phyloP scores from a whole-genome alignment of 2,113 vertebrate species.

The Glareola pratincola region DNA sequence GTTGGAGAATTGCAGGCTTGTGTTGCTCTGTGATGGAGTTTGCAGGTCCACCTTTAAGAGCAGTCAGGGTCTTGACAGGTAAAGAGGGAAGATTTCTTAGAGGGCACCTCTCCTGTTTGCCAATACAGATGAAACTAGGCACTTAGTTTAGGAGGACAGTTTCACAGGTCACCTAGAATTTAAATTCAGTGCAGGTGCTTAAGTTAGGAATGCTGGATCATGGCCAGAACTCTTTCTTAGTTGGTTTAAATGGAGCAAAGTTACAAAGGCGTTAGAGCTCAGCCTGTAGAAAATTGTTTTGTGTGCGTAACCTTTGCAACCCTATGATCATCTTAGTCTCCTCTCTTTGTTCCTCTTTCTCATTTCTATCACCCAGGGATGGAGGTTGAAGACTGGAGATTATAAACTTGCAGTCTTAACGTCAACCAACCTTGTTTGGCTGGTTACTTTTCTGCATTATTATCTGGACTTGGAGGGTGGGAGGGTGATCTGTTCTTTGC shows the following conservation, averaged over 20 bases:
- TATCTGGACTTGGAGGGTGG: not conserved
- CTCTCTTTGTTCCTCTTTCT: not conserved
- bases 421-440: not conserved
- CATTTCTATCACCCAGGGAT: not conserved
- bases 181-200: not conserved
- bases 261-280: not conserved
- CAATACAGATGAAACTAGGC: not conserved
- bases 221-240: not conserved
- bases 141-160: not conserved
- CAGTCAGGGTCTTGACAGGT: not conserved
- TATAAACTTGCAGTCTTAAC: not conserved
- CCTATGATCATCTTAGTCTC: not conserved
- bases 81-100: not conserved
- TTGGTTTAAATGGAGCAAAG: not conserved
- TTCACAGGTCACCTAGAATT: not conserved
- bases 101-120: not conserved
- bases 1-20: not conserved
- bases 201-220: not conserved
- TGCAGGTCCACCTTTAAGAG: not conserved
- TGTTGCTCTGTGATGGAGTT: not conserved
- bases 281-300: not conserved
- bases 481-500: not conserved
- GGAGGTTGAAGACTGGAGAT: not conserved
- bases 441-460: not conserved
- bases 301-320: not conserved